Base-by-base conservation (phyloP, 2,797 vertebrate species). In the Phataginus tetradactyla region DNA sequence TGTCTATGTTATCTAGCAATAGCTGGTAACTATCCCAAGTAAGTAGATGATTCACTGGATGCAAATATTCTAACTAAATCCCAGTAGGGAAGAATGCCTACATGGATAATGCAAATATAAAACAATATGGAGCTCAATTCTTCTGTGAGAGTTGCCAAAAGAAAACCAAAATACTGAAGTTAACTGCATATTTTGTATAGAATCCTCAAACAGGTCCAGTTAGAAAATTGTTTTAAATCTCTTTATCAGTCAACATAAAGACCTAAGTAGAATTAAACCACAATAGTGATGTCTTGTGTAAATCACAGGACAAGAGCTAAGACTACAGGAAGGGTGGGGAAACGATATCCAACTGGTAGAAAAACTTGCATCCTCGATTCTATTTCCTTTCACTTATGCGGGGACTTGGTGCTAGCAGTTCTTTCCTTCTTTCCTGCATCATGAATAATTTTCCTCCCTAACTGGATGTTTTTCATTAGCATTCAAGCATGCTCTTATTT, bases 41-140 rank as follows among this genome's bases (percentile, higher is more conserved):
- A 21, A 69, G 81, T 45, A 92, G 81, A 94, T 15, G 42, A 96
- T n/a, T 90, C 64, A 37, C 39, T 53, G 42, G 12, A 91, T 75
- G 53, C 42, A 90, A 95, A 84, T 63, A 4, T 68, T 88, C 15
- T 90, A 90, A 96, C 49, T 68, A 79, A 93, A 42, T 74, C 64
- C 94, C 71, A 71, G 32, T 64, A 79, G 32, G n/a, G 49, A 96
- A 89, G 17, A 91, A 87, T 29, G 42, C 66, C 27, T 85, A 85
- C 64, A 84, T 80, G 57, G 45, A 11, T 37, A 27, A 29, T 3
- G 68, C 17, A 75, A 37, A 89, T 86, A 90, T 57, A 79, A 69
- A 79, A 59, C 20, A 85, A 64, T 10, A 57, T 13, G 39, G 37
- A 86, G 34, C 85, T 87, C 9, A 77, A 80, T 64, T 57, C 32